phyloP scores from a whole-genome alignment of 2,113 vertebrate species.

The Cryptotis parvus region DNA sequence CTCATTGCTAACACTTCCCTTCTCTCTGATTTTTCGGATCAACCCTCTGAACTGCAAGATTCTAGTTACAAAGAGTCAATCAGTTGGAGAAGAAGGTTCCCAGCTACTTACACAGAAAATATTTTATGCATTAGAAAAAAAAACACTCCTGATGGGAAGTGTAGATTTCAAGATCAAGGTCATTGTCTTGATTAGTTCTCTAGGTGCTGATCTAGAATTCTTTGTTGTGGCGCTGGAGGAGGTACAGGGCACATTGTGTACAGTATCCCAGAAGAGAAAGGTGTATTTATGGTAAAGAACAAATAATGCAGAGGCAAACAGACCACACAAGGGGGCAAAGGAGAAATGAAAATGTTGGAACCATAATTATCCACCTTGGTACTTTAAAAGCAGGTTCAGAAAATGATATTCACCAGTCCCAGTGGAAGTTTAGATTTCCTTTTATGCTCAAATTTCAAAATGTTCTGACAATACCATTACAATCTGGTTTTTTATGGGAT shows the following conservation, averaged over 20 bases:
- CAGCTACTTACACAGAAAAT: background rate
- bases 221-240: background rate
- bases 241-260: background rate
- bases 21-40: background rate
- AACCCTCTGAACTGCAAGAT: background rate
- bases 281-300: conserved; percentile 1
- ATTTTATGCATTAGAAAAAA: background rate
- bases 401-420: background rate
- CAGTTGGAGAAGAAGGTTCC: background rate
- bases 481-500: background rate
- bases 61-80: background rate
- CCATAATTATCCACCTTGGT: background rate
- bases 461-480: background rate
- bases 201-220: background rate
- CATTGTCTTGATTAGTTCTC: background rate
- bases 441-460: background rate
- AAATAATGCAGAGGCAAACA: background rate
- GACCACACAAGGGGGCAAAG: background rate
- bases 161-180: accelerated
- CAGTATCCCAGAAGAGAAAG: background rate
- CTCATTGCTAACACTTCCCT: background rate
- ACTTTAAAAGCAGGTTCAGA: background rate
- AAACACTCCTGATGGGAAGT: background rate
- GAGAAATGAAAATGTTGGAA: background rate
- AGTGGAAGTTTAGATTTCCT: background rate